These are phyloP conservation scores for Callyntrura guangdongensis DNA, from an alignment of 2,888 invertebrate genomes.

Conservation along the genomic window DNA sequence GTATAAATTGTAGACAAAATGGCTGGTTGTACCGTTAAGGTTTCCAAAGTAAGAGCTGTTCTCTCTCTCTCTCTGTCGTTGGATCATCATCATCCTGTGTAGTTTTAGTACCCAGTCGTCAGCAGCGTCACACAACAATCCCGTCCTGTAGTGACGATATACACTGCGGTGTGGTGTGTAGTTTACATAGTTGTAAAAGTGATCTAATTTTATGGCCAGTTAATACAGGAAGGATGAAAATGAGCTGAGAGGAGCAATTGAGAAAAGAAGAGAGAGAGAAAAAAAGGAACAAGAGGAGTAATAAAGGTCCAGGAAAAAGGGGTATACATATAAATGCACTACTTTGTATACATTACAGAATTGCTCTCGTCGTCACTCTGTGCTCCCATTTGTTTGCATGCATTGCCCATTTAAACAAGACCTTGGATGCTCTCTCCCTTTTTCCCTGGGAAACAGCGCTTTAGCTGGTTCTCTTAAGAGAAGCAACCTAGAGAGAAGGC, in stretches of 20 bases:
- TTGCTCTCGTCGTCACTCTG: not conserved
- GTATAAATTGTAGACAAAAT: slow-evolving; percentile 20
- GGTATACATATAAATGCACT: slow-evolving; percentile 5
- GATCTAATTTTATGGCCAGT: slow-evolving; percentile 84
- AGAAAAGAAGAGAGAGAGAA: slow-evolving; percentile 62
- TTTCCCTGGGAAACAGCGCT: not conserved
- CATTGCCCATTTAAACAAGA: slow-evolving; percentile 74
- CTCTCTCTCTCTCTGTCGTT: not conserved
- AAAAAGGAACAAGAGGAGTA: slow-evolving; percentile 70
- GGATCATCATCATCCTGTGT: not conserved
- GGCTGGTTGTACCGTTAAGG: slow-evolving; percentile 49
- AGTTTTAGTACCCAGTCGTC: not conserved
- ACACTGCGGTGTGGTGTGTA: not conserved
- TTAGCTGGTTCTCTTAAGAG: not conserved
- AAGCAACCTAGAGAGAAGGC: not conserved
- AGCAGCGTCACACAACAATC: not conserved
- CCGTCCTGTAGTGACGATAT: not conserved
- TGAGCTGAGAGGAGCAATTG: slow-evolving; percentile 77
- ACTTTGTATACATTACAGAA: slow-evolving; percentile 18
- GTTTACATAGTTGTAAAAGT: slow-evolving; percentile 78
- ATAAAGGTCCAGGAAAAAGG: slow-evolving; percentile 65
- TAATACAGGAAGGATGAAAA: slow-evolving; percentile 82
- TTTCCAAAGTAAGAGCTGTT: not conserved
- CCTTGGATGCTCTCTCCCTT: slow-evolving; percentile 29
- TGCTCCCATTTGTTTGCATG: slow-evolving; percentile 79